These are phyloP conservation scores for Silurus glanis DNA, from an alignment of 2,113 vertebrate species.

Conservation along the genomic window DNA sequence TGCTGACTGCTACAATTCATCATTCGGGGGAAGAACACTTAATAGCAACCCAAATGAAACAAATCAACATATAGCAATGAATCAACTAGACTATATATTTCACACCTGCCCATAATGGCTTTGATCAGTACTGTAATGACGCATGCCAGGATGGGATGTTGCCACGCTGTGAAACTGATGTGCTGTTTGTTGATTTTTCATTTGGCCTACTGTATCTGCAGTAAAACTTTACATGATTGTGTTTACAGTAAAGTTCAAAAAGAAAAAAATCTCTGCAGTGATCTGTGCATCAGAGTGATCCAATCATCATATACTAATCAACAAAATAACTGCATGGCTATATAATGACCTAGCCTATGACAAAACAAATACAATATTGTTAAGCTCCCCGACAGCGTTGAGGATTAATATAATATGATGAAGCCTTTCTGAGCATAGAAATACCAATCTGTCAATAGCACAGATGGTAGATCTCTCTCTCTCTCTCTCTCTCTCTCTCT, in stretches of 20 bases:
- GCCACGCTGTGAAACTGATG: neutral
- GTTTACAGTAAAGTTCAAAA: neutral
- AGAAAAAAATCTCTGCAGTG: neutral
- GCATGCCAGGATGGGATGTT: neutral
- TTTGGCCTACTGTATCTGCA: neutral
- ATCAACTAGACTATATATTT: slow-evolving; percentile 16
- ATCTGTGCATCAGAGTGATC: neutral
- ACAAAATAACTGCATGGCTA: neutral
- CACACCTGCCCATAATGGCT: slow-evolving; percentile 17
- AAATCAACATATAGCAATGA: slow-evolving; percentile 30
- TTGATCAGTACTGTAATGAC: slow-evolving; percentile 24
- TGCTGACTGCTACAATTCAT: slow-evolving; percentile 20
- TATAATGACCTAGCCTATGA: neutral
- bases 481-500: slow-evolving; percentile 1
- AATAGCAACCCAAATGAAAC: slow-evolving; percentile 18
- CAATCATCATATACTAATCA: neutral
- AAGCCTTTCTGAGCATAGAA: slow-evolving; percentile 13
- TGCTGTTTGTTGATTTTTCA: neutral
- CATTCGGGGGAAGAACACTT: slow-evolving; percentile 14
- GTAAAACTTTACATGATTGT: neutral
- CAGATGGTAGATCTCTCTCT: slow-evolving; percentile 15
- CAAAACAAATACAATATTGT: neutral
- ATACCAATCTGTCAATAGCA: slow-evolving; percentile 5
- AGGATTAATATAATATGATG: neutral
- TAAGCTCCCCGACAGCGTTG: neutral